Base-by-base conservation (phyloP, 2,113 vertebrate species). In the Carassius gibelio region DNA sequence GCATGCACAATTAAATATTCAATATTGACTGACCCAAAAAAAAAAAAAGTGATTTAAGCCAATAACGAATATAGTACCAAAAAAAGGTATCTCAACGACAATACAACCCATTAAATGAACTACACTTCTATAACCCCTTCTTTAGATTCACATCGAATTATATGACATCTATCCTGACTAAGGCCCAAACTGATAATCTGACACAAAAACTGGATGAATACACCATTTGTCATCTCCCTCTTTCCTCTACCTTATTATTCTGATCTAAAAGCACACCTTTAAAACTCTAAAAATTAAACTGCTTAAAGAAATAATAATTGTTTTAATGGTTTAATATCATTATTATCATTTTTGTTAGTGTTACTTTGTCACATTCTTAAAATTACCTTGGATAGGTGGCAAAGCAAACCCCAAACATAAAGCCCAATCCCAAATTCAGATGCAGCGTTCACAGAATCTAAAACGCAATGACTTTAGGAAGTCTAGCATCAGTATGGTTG, bases 341-440 rank as follows among this genome's bases (percentile, higher is more conserved):
- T 45, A 45, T 45, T 45, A 45, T 45, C 8, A 45, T 45, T 85
- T 71, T 78, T 66, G 66, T 30, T 21, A 75, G 59, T 50, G 19
- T 75, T 84, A 81, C 42, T 68, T 81, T 59, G 72, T 78, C 78
- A 59, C 52, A 62, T 81, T 61, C 78, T 62, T 72, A 38, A 76
- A 57, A 75, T 86, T 42, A 80, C 87, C 85, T 55, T 76, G 80
- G 89, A 88, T 72, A 87, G 55, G 48, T 50, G 19, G 82, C 82
- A 88, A 84, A 85, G 75, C 72, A 86, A 81, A 42, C 82, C 71
- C 52, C 68, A 78, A 87, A 85, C 82, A 86, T 84, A 50, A 75
- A 69, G 85, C 81, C 26, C 62, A 15, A 82, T 68, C 69, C 50
- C 23, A 84, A 23, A 81, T 68, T 71, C 83, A 85, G 84, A 84